Conservation (phyloP, 2,113 vertebrate genomes). For the Tragelaphus scriptus region DNA sequence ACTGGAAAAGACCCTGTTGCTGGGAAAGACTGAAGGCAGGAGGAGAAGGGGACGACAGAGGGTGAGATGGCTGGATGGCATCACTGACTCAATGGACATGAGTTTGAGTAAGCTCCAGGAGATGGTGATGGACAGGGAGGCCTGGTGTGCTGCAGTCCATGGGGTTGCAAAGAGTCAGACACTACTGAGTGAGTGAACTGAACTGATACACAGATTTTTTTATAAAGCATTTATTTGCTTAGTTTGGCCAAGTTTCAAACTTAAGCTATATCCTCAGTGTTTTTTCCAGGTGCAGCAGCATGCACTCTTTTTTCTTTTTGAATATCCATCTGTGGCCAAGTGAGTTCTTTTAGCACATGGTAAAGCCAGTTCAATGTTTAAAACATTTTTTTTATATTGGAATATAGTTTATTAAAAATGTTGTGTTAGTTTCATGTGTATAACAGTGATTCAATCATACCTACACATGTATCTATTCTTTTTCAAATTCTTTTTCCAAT, state of each 20-base stretch:
- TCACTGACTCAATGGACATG: not conserved
- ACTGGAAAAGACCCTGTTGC: not conserved
- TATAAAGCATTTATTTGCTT: not conserved
- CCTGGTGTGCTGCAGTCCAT: accelerated
- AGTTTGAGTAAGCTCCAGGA: not conserved
- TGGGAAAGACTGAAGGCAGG: not conserved
- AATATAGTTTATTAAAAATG: not conserved
- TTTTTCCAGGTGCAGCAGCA: not conserved
- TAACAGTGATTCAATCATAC: not conserved
- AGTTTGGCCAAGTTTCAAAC: not conserved
- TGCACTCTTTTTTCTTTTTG: not conserved
- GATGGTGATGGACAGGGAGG: not conserved
- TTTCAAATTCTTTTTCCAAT: not conserved
- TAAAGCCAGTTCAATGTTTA: not conserved
- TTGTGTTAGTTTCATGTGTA: not conserved
- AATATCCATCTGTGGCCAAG: not conserved
- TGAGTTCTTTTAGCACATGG: not conserved
- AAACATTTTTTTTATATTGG: not conserved
- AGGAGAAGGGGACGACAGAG: not conserved
- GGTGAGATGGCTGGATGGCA: not conserved
- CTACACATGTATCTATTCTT: not conserved
- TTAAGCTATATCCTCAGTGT: not conserved
- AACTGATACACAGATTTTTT: not conserved
- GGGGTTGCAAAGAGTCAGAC: not conserved
- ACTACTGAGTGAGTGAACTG: not conserved